Base-by-base conservation (phyloP, 1,140 invertebrate genomes). In the Sycophila sp. region DNA sequence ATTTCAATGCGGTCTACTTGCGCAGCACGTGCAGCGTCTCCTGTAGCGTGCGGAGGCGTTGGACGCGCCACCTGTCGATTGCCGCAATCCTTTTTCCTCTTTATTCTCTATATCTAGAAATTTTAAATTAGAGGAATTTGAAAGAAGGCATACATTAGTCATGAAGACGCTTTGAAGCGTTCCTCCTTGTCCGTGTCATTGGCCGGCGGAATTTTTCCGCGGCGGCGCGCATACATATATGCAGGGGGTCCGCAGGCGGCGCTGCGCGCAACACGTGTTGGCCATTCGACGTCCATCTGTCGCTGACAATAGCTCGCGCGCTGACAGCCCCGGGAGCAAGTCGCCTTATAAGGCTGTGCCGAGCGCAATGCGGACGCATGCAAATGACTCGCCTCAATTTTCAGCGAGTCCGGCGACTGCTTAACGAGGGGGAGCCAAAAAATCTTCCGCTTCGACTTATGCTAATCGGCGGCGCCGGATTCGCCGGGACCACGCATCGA, bases 211-310 rank as follows among this genome's bases (percentile, higher is more conserved):
- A n/a, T 53, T 30, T 53, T 30, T 30, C 49, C 2, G 24, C 49
- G 2, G 4, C 6, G 5, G 19, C 4, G 24, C 15, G 40, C 24
- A 59, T 40, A 40, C 32, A 24, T 38, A 34, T 34, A 32, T 17
- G 58, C 58, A 53, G 28, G 30, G n/a, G 30, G 53, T 7, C 13
- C 40, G 19, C 26, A 8, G 22, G 1, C 53, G 47, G 38, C 32
- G 32, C 24, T 30, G 53, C 56, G 56, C 56, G 64, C 78, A 74
- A 76, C 76, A 78, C 78, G 75, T 79, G 73, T 75, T 77, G 71
- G 56, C 76, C 75, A 79, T 78, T 81, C 75, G 78, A 79, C 71
- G 77, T 78, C 79, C 80, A 81, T 81, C 73, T 78, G 77, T 78
- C 76, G 76, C 71, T 78, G 76, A 79, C 78, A 79, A 79, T 80